These are phyloP conservation scores for Thysanoteuthis rhombus DNA, from an alignment of 2,888 invertebrate species.

Conservation along the genomic window DNA sequence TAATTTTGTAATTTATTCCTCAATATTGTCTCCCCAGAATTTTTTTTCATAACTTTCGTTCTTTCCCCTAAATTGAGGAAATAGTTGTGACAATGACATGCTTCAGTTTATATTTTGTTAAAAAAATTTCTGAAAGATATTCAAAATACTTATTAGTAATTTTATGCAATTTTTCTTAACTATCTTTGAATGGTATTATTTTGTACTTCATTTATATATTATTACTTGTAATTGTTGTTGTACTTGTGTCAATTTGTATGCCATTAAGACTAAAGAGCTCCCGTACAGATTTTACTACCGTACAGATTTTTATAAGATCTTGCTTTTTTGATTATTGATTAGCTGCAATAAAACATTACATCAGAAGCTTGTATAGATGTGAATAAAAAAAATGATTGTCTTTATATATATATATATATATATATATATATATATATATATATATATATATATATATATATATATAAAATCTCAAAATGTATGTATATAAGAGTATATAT, in stretches of 20 bases:
- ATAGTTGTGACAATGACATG: too few relatives aligned
- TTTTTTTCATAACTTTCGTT: neutral
- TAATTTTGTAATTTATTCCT: neutral
- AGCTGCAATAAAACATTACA: neutral
- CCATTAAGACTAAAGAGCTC: neutral
- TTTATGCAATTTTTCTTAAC: neutral
- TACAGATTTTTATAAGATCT: too few relatives aligned
- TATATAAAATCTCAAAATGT: neutral
- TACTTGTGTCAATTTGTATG: neutral
- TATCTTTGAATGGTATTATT: neutral
- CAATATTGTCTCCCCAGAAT: neutral
- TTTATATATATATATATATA: neutral
- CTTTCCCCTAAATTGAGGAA: neutral
- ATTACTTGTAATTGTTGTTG: slow-evolving; percentile 12
- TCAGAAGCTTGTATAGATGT: too few relatives aligned
- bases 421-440: neutral
- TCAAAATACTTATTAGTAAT: neutral
- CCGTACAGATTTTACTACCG: too few relatives aligned
- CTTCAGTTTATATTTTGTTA: too few relatives aligned
- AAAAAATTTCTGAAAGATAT: too few relatives aligned
- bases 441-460: neutral
- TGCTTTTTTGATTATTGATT: neutral
- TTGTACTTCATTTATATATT: neutral
- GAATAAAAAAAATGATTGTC: too few relatives aligned
- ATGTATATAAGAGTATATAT: neutral